Base-by-base conservation (phyloP, 2,888 invertebrate genomes). In the Siphonodentalium dalli region DNA sequence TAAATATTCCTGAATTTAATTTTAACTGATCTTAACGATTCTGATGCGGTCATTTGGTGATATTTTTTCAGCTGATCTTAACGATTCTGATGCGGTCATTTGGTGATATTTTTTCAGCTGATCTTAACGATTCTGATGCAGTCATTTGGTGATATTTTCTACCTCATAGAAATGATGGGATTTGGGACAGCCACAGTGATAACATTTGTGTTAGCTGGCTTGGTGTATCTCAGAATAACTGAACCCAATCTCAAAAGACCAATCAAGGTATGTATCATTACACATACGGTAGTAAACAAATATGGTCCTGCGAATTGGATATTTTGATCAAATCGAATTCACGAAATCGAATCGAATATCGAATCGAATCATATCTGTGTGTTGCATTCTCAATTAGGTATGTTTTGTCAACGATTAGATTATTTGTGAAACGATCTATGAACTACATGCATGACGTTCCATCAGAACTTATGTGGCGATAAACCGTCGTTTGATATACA, bases 71-170 rank as follows among this genome's bases (percentile, higher is more conserved):
- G 8, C 9, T 26, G n/a, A 3, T n/a, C n/a, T n/a, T n/a, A n/a
- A n/a, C n/a, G n/a, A n/a, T n/a, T n/a, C n/a, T n/a, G n/a, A n/a
- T n/a, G n/a, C n/a, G n/a, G n/a, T n/a, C n/a, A 13, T 92, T 92
- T 8, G 92, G 92, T 2, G 91, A 97, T 78, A 94, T 96, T 61
- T 90, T 63, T 75, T 35, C 82, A 90, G 90, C 93, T 95, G 4
- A 78, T 95, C 28, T 85, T 98, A 20, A 94, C 95, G 3, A 87
- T 98, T 83, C 73, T 92, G 54, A 98, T 97, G 83, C 87, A 98
- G 74, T 89, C 90, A 15, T 92, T 92, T 15, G 92, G 93, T 3
- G 91, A 98, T 78, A 95, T 97, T 61, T 91, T 77, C 50, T 73
- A 68, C 52, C 70, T 77, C 13, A 74, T 77, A 18, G 77, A 77